Base-by-base conservation (phyloP, 2,888 invertebrate genomes). In the Automeris io region DNA sequence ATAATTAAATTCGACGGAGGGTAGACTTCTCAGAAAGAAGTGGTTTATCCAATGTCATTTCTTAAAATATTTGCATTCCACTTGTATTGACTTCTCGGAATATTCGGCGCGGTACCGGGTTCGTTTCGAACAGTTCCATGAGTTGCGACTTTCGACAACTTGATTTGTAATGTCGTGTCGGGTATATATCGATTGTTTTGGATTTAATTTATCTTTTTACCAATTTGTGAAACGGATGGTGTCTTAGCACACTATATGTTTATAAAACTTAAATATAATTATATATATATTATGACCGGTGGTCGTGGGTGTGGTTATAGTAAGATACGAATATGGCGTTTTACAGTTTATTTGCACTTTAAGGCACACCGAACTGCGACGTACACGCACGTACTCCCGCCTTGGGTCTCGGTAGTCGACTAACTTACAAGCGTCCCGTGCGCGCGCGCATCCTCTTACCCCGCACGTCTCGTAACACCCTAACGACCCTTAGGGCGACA, bases 11-110 rank as follows among this genome's bases (percentile, higher is more conserved):
- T 12, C 18, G 21, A 37, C 18, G 16, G 22, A 18, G 12, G 32
- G 31, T 22, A 37, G n/a, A 16, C 12, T 37, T 32, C 37, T 23
- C 2, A 9, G 37, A 32, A 37, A 22, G 23, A 29, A 32, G 24
- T 9, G 35, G n/a, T 22, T 34, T 25, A 23, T 23, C 37, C 22
- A 37, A 37, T 32, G 32, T 23, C 23, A 32, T 32, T 31, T 32
- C 37, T 29, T 29, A 29, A 29, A 16, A 29, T 16, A 29, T 29
- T 29, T 29, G 8, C 29, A 29, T 29, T 16, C 29, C 29, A 24
- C 11, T 4, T 13, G 26, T 29, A 16, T 29, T 26, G 26, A 16
- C 8, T 26, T 29, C 29, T 29, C 29, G 29, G 29, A 29, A 29
- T 16, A 16, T 29, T 29, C 16, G 29, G 29, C 29, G 16, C 16